Evolutionary conservation across 1,140 invertebrate species (phyloP), one percentile per base, ranked within the genome.

Genomic region (Leptinotarsa lineolata): DNA sequence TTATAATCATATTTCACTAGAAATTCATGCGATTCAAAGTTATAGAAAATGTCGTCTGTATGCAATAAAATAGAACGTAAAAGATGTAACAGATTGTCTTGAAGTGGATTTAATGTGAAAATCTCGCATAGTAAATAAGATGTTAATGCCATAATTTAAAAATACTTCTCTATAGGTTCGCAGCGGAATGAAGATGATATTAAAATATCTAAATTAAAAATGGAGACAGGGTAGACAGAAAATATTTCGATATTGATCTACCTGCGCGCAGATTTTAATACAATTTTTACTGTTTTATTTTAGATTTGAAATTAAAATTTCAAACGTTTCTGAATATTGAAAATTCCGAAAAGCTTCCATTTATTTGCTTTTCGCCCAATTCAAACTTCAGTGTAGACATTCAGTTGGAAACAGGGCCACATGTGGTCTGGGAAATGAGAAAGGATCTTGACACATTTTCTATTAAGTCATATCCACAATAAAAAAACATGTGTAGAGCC

Each of bases 31-130:
- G 48, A 54, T 54, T 54, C 48, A 54, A 54, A 54, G 48, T 54
- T 54, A 54, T 54, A 54, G 48, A 54, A 54, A 54, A 54, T 54
- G 48, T 54, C 48, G n/a, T 15, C 48, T 54, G 48, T 54, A 54
- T 54, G 48, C 48, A 54, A 54, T 54, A 18, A 54, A 54, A 54
- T 54, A 54, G n/a, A 54, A 54, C 48, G 48, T 54, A 54, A 54
- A 54, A 54, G 48, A 54, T 54, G 48, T 54, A 54, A 54, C 48
- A 54, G 48, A 16, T 54, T 54, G 48, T 54, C 48, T 54, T 54
- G 48, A 54, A 54, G 48, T 18, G n/a, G 48, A 11, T 54, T 54
- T 54, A 54, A 54, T 54, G 48, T 54, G 48, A 16, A 39, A 54
- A 18, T 54, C 48, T 54, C 48, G 48, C 48, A 54, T 54, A 16